Conservation (phyloP, 2,888 invertebrate genomes). For the Sericinus montela region DNA sequence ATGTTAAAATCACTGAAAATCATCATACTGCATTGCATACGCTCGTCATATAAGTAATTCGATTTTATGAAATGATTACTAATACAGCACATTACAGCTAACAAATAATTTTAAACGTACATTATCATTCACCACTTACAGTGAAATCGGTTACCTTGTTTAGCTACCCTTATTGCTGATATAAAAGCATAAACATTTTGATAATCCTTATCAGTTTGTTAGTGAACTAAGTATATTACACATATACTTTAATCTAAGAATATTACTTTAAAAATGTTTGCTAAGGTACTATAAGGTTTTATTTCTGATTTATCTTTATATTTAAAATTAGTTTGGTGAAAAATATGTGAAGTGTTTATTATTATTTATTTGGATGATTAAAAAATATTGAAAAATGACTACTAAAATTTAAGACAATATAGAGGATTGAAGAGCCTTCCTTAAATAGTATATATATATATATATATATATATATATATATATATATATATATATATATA, state of each 20-base stretch:
- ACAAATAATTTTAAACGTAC: constrained; percentile 27
- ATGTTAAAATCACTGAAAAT: neutral
- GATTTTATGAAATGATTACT: constrained; percentile 23
- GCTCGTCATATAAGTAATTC: constrained; percentile 12
- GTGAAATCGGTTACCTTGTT: constrained; percentile 34
- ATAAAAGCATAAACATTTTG: constrained; percentile 23
- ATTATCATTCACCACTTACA: constrained; percentile 29
- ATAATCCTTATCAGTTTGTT: constrained; percentile 22
- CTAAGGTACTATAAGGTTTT: constrained; percentile 9
- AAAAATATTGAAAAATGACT: neutral
- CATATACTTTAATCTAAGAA: neutral
- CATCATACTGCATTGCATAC: neutral
- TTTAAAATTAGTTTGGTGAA: too few relatives aligned
- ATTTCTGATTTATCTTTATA: too few relatives aligned
- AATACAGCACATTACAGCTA: constrained; percentile 20
- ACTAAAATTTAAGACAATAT: too few relatives aligned
- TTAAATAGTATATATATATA: too few relatives aligned
- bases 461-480: too few relatives aligned
- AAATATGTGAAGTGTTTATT: neutral
- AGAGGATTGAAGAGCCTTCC: too few relatives aligned
- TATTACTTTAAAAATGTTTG: constrained; percentile 7
- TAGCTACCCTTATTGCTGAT: constrained; percentile 18
- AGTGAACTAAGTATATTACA: neutral
- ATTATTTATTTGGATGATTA: neutral
- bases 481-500: too few relatives aligned